Evolutionary conservation across 92 coral and sea anemone species (phyloP).

Genomic region (Montipora capitata): DNA sequence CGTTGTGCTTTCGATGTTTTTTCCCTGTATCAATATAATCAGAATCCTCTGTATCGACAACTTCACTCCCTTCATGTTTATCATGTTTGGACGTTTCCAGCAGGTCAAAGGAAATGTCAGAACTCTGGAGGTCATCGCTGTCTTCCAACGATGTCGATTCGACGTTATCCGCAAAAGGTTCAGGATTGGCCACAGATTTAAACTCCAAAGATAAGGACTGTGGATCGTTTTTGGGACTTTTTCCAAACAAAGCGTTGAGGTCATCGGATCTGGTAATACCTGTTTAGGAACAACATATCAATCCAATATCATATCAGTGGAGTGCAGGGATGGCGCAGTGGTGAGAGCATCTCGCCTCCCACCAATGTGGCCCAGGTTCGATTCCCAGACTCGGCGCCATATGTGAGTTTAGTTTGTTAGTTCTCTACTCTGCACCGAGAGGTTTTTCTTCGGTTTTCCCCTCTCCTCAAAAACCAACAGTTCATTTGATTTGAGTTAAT

Average conservation of each 20-base stretch:
- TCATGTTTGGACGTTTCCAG: conserved; percentile 16
- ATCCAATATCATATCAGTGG: too few species aligned
- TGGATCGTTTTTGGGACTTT: neutral
- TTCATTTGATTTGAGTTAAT: too few species aligned
- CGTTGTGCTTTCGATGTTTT: neutral
- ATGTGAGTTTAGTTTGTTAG: too few species aligned
- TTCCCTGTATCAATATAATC: neutral
- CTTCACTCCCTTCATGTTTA: neutral
- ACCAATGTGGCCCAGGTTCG: too few species aligned
- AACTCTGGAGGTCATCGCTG: neutral
- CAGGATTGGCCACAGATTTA: neutral
- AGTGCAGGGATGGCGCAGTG: too few species aligned
- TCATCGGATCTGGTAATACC: conserved; percentile 19
- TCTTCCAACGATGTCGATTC: neutral
- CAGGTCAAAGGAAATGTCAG: neutral
- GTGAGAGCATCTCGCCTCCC: too few species aligned
- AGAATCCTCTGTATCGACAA: conserved; percentile 10
- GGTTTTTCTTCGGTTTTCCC: too few species aligned
- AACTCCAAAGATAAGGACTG: conserved; percentile 33
- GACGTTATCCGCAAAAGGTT: neutral
- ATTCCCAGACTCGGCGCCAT: too few species aligned
- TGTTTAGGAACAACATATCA: neutral
- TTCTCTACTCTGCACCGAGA: too few species aligned
- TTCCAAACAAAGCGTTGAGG: conserved; percentile 25
- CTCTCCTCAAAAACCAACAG: too few species aligned